Evolutionary conservation across 2,888 invertebrate genomes (phyloP).

Genomic region (Agrotis ipsilon): DNA sequence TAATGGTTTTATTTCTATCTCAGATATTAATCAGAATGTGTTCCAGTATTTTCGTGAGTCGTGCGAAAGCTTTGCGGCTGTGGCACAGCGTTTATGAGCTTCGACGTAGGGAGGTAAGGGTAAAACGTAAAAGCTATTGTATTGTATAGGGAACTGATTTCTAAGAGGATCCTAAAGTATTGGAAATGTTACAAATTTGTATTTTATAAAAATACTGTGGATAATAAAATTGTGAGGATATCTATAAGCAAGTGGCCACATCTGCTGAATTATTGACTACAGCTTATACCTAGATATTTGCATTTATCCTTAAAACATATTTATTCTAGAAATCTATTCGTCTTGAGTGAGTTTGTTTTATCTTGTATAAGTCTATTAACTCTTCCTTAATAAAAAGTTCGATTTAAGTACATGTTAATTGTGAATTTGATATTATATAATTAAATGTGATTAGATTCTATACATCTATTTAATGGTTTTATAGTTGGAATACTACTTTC

Average conservation of each 20-base stretch:
- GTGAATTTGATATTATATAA: constrained; percentile 74
- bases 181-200: constrained; percentile 91
- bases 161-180: constrained; percentile 88
- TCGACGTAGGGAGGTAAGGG: constrained; percentile 89
- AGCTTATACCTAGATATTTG: constrained; percentile 60
- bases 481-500: constrained; percentile 74
- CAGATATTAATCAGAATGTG: constrained; percentile 83
- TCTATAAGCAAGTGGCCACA: constrained; percentile 46
- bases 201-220: constrained; percentile 77
- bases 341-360: constrained; percentile 65
- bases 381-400: constrained; percentile 74
- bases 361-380: constrained; percentile 71
- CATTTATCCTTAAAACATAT: constrained; percentile 59
- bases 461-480: constrained; percentile 84
- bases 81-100: constrained; percentile 87
- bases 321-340: constrained; percentile 61
- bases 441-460: constrained; percentile 82
- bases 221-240: constrained; percentile 61
- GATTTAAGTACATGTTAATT: constrained; percentile 78
- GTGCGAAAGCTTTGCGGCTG: constrained; percentile 81
- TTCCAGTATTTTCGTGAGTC: constrained; percentile 79
- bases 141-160: constrained; percentile 85
- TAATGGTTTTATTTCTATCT: constrained; percentile 76
- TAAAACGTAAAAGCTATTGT: constrained; percentile 85
- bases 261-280: constrained; percentile 40